These are phyloP conservation scores for Hylaeus volcanicus DNA, from an alignment of 1,140 invertebrate species.

Conservation along the genomic window DNA sequence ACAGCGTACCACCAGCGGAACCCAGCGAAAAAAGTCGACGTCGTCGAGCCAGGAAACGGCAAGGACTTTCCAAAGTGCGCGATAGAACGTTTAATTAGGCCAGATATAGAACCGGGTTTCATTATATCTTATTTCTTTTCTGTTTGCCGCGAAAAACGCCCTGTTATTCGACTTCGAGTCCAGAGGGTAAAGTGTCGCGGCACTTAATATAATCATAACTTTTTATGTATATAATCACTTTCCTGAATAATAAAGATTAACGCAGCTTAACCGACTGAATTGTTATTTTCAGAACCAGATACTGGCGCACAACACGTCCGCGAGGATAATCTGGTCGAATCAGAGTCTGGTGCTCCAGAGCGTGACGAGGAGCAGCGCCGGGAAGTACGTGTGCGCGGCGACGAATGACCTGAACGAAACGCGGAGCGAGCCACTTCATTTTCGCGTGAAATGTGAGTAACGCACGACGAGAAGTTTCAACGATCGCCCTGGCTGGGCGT, in stretches of 20 bases:
- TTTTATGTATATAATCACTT: no score
- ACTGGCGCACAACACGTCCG: conserved; percentile 84
- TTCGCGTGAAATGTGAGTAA: conserved; percentile 85
- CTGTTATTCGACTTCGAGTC: no score
- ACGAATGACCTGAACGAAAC: conserved; percentile 83
- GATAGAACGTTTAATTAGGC: conserved; percentile 46
- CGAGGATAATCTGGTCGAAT: conserved; percentile 84
- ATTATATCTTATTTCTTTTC: conserved; percentile 45
- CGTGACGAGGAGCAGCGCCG: conserved; percentile 82
- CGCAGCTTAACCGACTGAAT: neutral
- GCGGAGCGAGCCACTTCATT: conserved; percentile 81
- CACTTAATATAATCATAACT: neutral
- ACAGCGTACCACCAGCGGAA: neutral
- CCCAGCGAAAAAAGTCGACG: neutral
- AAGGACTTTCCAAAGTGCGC: conserved; percentile 21
- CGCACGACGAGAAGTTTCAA: neutral
- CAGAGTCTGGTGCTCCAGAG: conserved; percentile 85
- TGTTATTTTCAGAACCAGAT: conserved; percentile 78
- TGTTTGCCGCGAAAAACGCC: conserved; percentile 3
- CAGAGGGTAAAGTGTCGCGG: no score
- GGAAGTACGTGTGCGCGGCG: conserved; percentile 83
- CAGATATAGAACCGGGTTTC: conserved; percentile 2
- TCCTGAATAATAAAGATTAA: no score
- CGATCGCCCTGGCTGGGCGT: neutral
- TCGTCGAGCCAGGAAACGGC: neutral